Evolutionary conservation across 2,888 invertebrate genomes (phyloP).

Genomic region (Tholera decimalis): DNA sequence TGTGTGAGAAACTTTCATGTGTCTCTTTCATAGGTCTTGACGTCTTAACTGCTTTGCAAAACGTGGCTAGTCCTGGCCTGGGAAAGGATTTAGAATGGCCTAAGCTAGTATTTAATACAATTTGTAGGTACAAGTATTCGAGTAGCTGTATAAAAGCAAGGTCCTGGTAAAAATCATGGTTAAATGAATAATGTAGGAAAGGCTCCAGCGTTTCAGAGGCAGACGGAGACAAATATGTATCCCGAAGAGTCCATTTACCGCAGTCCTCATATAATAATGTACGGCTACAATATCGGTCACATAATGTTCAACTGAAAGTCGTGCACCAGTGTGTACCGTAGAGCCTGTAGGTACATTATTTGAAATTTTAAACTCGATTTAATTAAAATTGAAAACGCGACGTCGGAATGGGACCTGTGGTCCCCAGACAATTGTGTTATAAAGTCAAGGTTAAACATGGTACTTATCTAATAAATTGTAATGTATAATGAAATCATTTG

Average conservation of each 20-base stretch:
- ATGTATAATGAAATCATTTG: conserved; percentile 23
- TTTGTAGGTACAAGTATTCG: too few species aligned
- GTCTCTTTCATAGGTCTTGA: too few species aligned
- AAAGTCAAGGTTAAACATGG: conserved; percentile 53
- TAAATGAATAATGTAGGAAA: background rate
- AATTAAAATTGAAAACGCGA: conserved; percentile 44
- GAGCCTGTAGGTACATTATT: background rate
- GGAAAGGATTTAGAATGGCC: too few species aligned
- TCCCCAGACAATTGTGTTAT: conserved; percentile 27
- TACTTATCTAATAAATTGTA: conserved; percentile 31
- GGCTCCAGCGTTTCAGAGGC: background rate
- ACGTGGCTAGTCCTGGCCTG: too few species aligned
- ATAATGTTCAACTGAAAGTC: background rate
- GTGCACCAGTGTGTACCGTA: background rate
- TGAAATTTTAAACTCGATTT: background rate
- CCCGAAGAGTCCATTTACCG: conserved; percentile 24
- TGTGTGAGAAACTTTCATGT: too few species aligned
- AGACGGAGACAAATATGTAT: background rate
- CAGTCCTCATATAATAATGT: background rate
- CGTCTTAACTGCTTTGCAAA: too few species aligned
- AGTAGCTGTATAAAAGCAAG: too few species aligned
- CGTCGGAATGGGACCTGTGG: background rate
- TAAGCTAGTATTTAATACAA: too few species aligned
- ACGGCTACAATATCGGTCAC: background rate
- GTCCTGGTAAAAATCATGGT: too few species aligned